These are phyloP conservation scores for Galeopterus variegatus DNA, from an alignment of 2,113 vertebrate species.

Conservation along the genomic window DNA sequence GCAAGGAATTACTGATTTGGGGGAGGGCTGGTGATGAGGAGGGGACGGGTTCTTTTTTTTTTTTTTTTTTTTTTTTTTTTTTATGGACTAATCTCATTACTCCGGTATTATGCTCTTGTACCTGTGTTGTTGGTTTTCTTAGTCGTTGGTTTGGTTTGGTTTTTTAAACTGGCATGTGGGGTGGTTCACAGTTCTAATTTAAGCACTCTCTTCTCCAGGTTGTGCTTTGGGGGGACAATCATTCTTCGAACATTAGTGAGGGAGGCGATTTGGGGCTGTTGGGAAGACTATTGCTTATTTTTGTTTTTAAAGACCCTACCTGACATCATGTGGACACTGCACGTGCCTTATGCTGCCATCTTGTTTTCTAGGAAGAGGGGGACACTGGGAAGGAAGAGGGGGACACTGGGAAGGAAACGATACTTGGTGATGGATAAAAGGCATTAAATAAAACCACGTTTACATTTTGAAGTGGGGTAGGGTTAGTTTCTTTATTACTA, in stretches of 20 bases:
- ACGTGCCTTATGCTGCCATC: slow-evolving; percentile 88
- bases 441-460: slow-evolving; percentile 92
- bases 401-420: slow-evolving; percentile 72
- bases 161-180: slow-evolving; percentile 47
- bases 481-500: slow-evolving; percentile 68
- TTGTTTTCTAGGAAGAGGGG: slow-evolving; percentile 79
- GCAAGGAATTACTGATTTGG: slow-evolving; percentile 75
- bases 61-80: slow-evolving; percentile 87
- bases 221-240: slow-evolving; percentile 75
- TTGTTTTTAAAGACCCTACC: slow-evolving; percentile 67
- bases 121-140: slow-evolving; percentile 84
- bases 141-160: slow-evolving; percentile 76
- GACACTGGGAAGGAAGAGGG: slow-evolving; percentile 71
- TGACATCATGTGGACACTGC: slow-evolving; percentile 85
- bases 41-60: background rate
- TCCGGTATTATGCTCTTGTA: slow-evolving; percentile 85
- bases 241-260: slow-evolving; percentile 76
- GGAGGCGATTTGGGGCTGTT: slow-evolving; percentile 75
- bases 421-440: slow-evolving; percentile 89
- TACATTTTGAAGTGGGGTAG: slow-evolving; percentile 88
- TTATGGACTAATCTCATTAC: slow-evolving; percentile 90
- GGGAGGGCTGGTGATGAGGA: background rate
- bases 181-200: slow-evolving; percentile 80
- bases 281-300: slow-evolving; percentile 78
- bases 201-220: slow-evolving; percentile 80